Conservation (phyloP, 2,113 vertebrate genomes). For the Limanda limanda region DNA sequence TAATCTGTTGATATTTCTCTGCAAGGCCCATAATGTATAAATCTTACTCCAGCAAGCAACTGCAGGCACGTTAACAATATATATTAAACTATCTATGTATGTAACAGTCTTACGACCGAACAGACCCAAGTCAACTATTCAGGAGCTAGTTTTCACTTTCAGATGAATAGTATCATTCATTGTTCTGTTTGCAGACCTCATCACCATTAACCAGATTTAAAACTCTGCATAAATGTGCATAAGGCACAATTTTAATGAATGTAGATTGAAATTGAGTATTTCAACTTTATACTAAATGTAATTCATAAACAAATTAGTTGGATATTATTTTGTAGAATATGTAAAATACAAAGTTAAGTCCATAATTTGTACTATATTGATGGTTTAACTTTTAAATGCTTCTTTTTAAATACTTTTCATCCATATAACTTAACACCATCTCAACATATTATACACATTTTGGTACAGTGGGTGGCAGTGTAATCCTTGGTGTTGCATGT, state of each 20-base stretch:
- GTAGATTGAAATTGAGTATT: no score
- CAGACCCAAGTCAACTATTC: neutral
- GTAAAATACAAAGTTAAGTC: no score
- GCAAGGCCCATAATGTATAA: neutral
- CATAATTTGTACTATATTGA: no score
- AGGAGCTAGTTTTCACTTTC: neutral
- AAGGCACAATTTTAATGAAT: no score
- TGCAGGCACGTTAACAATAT: neutral
- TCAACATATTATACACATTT: neutral
- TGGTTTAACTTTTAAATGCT: no score
- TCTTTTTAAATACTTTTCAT: neutral
- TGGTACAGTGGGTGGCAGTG: slow-evolving; percentile 55
- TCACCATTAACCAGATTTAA: neutral
- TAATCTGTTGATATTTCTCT: neutral
- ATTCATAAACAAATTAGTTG: no score
- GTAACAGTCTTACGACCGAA: neutral
- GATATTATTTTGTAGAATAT: no score
- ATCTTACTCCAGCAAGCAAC: neutral
- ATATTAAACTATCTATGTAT: no score
- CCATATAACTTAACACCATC: neutral
- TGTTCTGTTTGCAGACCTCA: neutral
- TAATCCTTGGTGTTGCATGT: slow-evolving; percentile 8
- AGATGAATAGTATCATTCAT: neutral
- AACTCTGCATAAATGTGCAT: no score
- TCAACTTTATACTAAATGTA: no score